Conservation (phyloP, 1,140 invertebrate genomes). For the Eumaeus atala region DNA sequence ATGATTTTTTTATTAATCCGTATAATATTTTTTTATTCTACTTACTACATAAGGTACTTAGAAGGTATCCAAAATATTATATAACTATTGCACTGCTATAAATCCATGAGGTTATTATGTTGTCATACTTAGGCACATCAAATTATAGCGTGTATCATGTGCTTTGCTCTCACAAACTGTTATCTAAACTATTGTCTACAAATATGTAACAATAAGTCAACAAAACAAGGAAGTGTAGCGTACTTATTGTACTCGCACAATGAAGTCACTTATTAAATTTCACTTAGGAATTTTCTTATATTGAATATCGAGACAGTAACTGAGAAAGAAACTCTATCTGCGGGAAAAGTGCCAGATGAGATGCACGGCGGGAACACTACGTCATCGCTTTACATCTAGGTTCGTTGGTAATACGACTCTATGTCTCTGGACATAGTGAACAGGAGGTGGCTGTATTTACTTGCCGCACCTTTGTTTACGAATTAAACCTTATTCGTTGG, state of each 20-base stretch:
- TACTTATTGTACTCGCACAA: conserved; percentile 24
- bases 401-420: conserved; percentile 35
- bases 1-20: too few relatives aligned
- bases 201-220: conserved; percentile 16
- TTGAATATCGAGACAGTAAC: conserved; percentile 47
- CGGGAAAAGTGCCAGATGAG: conserved; percentile 63
- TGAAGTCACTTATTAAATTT: conserved; percentile 41
- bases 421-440: conserved; percentile 32
- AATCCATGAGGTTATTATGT: too few relatives aligned
- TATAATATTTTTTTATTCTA: too few relatives aligned
- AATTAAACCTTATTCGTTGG: conserved; percentile 45
- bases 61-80: too few relatives aligned
- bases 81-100: too few relatives aligned
- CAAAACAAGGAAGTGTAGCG: conserved; percentile 16
- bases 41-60: too few relatives aligned
- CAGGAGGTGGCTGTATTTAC: conserved; percentile 31
- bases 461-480: conserved; percentile 18
- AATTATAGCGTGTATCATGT: conserved; percentile 1
- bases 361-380: conserved; percentile 48
- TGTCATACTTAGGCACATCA: neutral
- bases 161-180: neutral
- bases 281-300: conserved; percentile 49
- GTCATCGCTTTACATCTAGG: conserved; percentile 33
- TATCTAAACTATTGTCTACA: conserved; percentile 11
- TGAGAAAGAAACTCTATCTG: conserved; percentile 54